Conservation (phyloP, 2,888 invertebrate species). For the Hololepta plana region DNA sequence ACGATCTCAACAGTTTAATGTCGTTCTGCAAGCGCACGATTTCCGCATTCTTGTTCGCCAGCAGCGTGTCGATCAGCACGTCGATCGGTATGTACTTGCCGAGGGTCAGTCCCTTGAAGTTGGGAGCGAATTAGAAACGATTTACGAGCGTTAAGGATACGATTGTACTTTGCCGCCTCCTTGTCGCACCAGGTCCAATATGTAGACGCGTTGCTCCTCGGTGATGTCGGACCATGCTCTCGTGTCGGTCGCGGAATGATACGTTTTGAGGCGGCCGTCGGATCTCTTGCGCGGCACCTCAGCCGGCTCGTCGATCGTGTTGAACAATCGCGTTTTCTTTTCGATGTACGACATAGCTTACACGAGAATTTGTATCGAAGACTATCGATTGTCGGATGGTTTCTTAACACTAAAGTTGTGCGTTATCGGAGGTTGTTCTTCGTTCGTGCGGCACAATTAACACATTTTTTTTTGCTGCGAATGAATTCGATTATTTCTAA, state of each 20-base stretch:
- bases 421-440: too few relatives aligned
- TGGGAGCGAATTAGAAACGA: constrained; percentile 3
- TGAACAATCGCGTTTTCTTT: constrained; percentile 18
- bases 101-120: constrained; percentile 16
- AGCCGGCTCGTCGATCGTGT: constrained; percentile 21
- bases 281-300: constrained; percentile 27
- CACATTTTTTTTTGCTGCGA: too few relatives aligned
- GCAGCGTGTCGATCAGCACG: constrained; percentile 20
- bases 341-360: constrained; percentile 19
- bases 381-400: too few relatives aligned
- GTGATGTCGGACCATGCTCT: constrained; percentile 38
- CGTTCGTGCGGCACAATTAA: too few relatives aligned
- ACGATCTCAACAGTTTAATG: constrained; percentile 30
- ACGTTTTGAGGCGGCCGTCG: constrained; percentile 36
- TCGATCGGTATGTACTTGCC: constrained; percentile 23
- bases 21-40: constrained; percentile 29
- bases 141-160: background rate
- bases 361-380: too few relatives aligned
- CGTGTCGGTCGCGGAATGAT: constrained; percentile 35
- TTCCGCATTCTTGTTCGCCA: constrained; percentile 31
- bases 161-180: constrained; percentile 22
- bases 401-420: too few relatives aligned
- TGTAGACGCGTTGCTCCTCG: constrained; percentile 36
- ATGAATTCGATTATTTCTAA: too few relatives aligned
- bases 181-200: constrained; percentile 33